phyloP scores from a whole-genome alignment of 1,140 invertebrate genomes.

The Drosophila subpulchrella region DNA sequence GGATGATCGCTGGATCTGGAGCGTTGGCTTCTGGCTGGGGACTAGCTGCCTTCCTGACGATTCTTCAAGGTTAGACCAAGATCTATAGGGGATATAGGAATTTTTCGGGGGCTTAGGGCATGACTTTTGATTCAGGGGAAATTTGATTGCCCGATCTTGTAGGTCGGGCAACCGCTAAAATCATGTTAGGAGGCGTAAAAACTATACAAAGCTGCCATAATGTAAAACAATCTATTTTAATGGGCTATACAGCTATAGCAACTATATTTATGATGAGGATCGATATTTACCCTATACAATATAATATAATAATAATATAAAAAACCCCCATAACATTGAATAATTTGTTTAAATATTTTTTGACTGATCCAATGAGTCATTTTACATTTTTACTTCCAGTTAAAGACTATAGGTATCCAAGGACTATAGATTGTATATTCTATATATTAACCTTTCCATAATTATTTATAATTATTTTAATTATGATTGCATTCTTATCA shows the following conservation, averaged over 20 bases:
- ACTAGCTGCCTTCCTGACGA: slow-evolving; percentile 23
- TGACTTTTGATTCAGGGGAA: slow-evolving; percentile 17
- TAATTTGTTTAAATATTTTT: too few species aligned
- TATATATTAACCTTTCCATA: too few species aligned
- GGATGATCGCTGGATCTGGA: slow-evolving; percentile 17
- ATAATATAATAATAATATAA: too few species aligned
- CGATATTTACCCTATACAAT: too few species aligned
- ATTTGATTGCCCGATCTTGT: background rate
- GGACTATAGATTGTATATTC: too few species aligned
- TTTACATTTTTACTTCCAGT: too few species aligned
- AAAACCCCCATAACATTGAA: too few species aligned
- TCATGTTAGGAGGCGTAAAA: background rate
- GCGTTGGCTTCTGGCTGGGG: slow-evolving; percentile 16
- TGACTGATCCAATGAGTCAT: too few species aligned
- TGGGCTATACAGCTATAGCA: too few species aligned
- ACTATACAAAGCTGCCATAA: background rate
- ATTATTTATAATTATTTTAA: background rate
- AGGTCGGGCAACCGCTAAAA: background rate
- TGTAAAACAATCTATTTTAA: too few species aligned
- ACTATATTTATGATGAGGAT: too few species aligned
- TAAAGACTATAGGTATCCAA: too few species aligned
- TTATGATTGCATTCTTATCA: slow-evolving; percentile 1
- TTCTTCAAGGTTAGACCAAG: slow-evolving; percentile 40
- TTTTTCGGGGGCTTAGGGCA: slow-evolving; percentile 6
- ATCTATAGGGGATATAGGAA: slow-evolving; percentile 18